phyloP scores from a whole-genome alignment of 2,888 invertebrate genomes.

The Imbricaverruca yamaguchii region DNA sequence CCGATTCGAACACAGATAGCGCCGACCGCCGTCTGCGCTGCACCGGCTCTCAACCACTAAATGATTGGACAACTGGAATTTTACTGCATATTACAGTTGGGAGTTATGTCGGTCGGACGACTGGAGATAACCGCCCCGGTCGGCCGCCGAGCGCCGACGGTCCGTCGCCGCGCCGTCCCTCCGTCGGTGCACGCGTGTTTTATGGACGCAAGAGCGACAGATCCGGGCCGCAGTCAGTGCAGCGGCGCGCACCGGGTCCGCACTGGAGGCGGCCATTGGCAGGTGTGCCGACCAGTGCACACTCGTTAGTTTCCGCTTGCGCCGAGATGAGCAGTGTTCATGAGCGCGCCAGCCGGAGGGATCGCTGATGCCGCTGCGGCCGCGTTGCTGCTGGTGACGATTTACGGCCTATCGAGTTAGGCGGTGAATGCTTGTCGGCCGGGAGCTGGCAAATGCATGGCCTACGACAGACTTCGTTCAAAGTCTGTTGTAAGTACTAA shows the following conservation, averaged over 20 bases:
- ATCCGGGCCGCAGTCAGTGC: too few species aligned
- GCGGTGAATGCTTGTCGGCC: not conserved
- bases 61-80: constrained; percentile 1
- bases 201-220: too few species aligned
- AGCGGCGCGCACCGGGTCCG: too few species aligned
- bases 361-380: not conserved
- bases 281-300: too few species aligned
- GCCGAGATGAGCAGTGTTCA: not conserved
- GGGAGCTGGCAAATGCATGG: not conserved
- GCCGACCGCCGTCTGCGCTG: not conserved
- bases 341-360: not conserved
- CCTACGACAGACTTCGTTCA: not conserved
- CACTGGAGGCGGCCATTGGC: too few species aligned
- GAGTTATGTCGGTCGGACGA: not conserved
- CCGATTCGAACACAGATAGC: not conserved
- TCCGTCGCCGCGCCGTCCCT: too few species aligned
- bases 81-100: constrained; percentile 7
- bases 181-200: too few species aligned
- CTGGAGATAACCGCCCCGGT: not conserved
- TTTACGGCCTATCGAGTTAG: not conserved
- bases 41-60: not conserved
- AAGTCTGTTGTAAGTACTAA: not conserved
- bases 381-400: not conserved
- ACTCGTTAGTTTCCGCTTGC: not conserved
- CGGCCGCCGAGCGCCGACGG: not conserved